These are phyloP conservation scores for Sebastes fasciatus DNA, from an alignment of 2,113 vertebrate genomes.

Conservation along the genomic window DNA sequence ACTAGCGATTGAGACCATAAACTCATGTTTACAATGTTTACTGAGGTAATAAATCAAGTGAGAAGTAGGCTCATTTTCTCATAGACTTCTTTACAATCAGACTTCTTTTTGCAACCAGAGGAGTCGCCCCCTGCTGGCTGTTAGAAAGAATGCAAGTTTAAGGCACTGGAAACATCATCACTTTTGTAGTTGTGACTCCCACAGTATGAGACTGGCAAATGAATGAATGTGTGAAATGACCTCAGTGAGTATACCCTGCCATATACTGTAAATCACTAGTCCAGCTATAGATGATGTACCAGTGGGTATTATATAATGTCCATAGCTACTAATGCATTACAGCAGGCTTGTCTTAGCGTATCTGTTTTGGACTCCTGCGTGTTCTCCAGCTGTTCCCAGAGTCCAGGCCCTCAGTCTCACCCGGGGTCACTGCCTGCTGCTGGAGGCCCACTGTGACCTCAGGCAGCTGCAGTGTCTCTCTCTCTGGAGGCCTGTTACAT, in stretches of 20 bases:
- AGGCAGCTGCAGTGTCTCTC: slow-evolving; percentile 71
- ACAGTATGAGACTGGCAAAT: no score
- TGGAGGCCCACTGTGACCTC: slow-evolving; percentile 51
- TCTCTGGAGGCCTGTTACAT: slow-evolving; percentile 41
- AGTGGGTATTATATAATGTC: slow-evolving; percentile 66
- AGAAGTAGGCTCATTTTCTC: no score
- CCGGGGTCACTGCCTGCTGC: slow-evolving; percentile 53
- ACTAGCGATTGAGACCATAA: no score
- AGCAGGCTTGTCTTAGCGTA: slow-evolving; percentile 36
- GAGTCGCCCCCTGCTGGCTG: no score
- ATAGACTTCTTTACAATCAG: no score
- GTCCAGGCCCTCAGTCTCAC: slow-evolving; percentile 43
- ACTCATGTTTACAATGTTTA: no score
- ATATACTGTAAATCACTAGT: slow-evolving; percentile 39
- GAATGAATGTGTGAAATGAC: no score
- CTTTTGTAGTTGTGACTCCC: no score
- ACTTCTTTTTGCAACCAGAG: no score
- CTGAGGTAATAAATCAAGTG: no score
- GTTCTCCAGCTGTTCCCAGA: slow-evolving; percentile 73
- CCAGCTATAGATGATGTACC: slow-evolving; percentile 37
- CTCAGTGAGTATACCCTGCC: slow-evolving; percentile 38
- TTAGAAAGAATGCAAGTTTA: no score
- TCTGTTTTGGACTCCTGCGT: slow-evolving; percentile 42
- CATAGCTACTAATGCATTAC: slow-evolving; percentile 42
- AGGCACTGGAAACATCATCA: no score